Percentiles rank a stretch among this genome's conserved stretches.
Conservation (phyloP, 2,113 vertebrate genomes). For the Spea multiplicata region DNA sequence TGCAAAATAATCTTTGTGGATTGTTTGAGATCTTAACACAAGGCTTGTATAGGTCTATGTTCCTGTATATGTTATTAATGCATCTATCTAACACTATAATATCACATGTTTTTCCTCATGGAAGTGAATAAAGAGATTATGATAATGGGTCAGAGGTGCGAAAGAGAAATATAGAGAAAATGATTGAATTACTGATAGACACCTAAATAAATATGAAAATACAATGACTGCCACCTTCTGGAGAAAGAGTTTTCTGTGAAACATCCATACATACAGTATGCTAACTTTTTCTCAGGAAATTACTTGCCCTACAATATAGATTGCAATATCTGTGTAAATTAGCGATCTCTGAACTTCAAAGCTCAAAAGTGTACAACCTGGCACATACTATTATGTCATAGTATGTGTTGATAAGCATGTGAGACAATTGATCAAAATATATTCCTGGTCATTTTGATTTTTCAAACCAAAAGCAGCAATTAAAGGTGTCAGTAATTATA, state of each 20-base stretch:
- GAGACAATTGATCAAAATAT: no score
- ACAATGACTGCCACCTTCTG: neutral
- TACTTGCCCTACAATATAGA: no score
- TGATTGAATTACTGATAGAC: neutral
- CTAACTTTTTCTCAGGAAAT: no score
- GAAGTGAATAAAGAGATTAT: conserved; percentile 18
- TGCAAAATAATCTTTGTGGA: neutral
- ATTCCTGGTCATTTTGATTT: no score
- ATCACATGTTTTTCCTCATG: neutral
- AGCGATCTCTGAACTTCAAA: no score
- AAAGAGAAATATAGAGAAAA: conserved; percentile 2
- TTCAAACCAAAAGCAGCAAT: no score
- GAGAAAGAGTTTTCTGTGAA: conserved; percentile 7
- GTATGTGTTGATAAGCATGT: no score
- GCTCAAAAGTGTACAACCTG: no score
- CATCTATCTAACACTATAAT: conserved; percentile 2
- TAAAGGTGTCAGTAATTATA: no score
- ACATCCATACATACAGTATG: no score
- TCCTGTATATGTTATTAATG: conserved; percentile 4
- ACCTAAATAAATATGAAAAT: neutral
- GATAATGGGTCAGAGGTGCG: conserved; percentile 3
- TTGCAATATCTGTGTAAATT: no score
- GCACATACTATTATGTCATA: no score
- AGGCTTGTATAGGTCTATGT: neutral
- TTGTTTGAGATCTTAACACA: neutral